Evolutionary conservation across 2,888 invertebrate genomes (phyloP).

Genomic region (Hipparchia semele): DNA sequence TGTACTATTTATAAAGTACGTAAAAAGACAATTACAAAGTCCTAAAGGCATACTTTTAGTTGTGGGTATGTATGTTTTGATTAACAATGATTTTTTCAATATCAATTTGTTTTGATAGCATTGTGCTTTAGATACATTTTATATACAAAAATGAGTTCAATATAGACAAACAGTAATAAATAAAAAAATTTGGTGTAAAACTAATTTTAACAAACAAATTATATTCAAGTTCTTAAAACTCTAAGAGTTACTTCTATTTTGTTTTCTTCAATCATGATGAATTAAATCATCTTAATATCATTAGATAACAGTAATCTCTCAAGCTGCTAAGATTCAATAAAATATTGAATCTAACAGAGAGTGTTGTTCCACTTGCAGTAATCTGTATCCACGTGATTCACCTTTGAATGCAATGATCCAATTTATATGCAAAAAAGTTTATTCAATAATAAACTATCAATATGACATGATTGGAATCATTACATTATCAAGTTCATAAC

Average conservation of each 20-base stretch:
- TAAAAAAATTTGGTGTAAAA: slow-evolving; percentile 24
- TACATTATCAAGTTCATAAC: slow-evolving; percentile 53
- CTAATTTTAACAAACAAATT: slow-evolving; percentile 29
- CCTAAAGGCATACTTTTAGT: slow-evolving; percentile 35
- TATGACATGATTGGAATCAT: slow-evolving; percentile 39
- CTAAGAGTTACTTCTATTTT: slow-evolving; percentile 24
- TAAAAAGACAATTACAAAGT: slow-evolving; percentile 37
- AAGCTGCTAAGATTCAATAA: slow-evolving; percentile 66
- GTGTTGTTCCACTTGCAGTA: slow-evolving; percentile 56
- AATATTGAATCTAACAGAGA: slow-evolving; percentile 67
- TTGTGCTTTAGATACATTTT: slow-evolving; percentile 29
- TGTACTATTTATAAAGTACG: slow-evolving; percentile 47
- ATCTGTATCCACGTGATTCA: slow-evolving; percentile 59
- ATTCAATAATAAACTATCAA: slow-evolving; percentile 38
- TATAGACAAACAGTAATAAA: slow-evolving; percentile 29
- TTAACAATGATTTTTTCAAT: slow-evolving; percentile 37
- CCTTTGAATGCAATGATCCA: slow-evolving; percentile 48
- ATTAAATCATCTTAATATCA: slow-evolving; percentile 29
- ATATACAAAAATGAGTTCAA: slow-evolving; percentile 38
- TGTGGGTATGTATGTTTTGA: slow-evolving; percentile 36
- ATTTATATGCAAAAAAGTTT: slow-evolving; percentile 21
- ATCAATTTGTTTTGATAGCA: slow-evolving; percentile 34
- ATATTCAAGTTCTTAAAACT: slow-evolving; percentile 23
- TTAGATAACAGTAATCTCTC: slow-evolving; percentile 40
- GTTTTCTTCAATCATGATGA: slow-evolving; percentile 29